These are phyloP conservation scores for Chloroclystis v-ata DNA, from an alignment of 2,888 invertebrate genomes.

Conservation along the genomic window DNA sequence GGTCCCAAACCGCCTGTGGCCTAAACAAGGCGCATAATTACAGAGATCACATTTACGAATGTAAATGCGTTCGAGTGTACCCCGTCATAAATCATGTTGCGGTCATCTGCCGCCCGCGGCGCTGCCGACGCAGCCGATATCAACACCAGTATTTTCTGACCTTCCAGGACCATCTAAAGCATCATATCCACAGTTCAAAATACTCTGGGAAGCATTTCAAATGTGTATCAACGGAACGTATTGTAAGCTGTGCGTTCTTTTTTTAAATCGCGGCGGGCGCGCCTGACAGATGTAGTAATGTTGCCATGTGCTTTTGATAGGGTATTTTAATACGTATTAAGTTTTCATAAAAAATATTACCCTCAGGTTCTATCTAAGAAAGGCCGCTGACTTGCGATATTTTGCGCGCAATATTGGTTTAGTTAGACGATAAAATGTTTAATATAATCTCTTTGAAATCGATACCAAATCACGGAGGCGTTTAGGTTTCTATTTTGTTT, in stretches of 20 bases:
- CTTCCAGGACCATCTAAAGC: conserved; percentile 4
- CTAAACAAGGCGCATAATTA: conserved; percentile 68
- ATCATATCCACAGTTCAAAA: conserved; percentile 17
- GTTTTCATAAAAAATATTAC: conserved; percentile 15
- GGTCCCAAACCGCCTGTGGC: conserved; percentile 51
- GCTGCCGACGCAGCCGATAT: conserved; percentile 50
- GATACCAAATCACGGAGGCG: no score
- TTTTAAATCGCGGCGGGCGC: conserved; percentile 65
- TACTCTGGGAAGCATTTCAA: conserved; percentile 29
- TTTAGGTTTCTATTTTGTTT: no score
- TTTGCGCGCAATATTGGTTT: neutral
- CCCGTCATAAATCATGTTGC: conserved; percentile 68
- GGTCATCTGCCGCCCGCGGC: conserved; percentile 76
- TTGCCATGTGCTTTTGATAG: conserved; percentile 66
- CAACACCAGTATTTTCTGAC: conserved; percentile 28
- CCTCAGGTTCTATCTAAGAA: conserved; percentile 6
- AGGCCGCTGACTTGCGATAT: conserved; percentile 7
- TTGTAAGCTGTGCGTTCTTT: conserved; percentile 57
- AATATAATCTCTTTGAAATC: no score
- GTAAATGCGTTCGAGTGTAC: conserved; percentile 59
- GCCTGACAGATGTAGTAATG: conserved; percentile 71
- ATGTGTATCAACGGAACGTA: conserved; percentile 34
- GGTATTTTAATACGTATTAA: conserved; percentile 29
- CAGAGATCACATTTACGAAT: conserved; percentile 71
- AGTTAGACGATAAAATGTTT: no score